Percentiles rank a stretch among this genome's conserved stretches.
Evolutionary conservation across 1,140 invertebrate species (phyloP).

Genomic region (Triops cancriformis): DNA sequence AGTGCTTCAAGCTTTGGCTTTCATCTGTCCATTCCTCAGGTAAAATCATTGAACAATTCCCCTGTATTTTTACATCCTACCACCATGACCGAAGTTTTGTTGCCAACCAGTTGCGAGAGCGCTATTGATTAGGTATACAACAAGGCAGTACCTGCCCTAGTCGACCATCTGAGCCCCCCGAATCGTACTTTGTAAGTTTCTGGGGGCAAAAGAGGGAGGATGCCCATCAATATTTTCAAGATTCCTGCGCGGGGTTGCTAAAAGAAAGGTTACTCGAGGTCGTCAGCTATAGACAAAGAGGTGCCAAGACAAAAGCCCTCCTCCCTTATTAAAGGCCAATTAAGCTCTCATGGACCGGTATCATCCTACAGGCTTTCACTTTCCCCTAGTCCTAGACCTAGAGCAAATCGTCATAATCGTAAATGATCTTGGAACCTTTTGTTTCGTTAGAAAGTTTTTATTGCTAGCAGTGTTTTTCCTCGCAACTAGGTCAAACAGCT

Average conservation of each 20-base stretch:
- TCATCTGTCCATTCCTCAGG: background rate
- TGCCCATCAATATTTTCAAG: background rate
- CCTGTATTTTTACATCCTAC: too few species aligned
- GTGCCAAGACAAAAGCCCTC: background rate
- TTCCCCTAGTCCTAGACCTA: background rate
- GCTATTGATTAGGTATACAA: too few species aligned
- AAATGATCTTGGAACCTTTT: background rate
- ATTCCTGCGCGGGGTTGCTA: background rate
- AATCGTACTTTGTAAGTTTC: background rate
- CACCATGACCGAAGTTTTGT: too few species aligned
- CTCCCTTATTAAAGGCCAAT: background rate
- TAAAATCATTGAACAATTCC: background rate
- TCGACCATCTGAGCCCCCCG: too few species aligned
- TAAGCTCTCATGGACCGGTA: background rate
- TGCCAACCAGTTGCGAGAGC: too few species aligned
- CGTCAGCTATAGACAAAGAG: background rate
- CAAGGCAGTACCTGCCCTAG: too few species aligned
- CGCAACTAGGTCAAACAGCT: conserved; percentile 3
- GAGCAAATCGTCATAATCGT: background rate
- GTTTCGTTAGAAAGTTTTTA: background rate
- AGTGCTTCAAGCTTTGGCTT: background rate
- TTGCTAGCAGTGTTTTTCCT: background rate
- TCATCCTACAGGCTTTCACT: background rate
- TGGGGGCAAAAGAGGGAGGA: background rate
- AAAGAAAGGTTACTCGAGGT: background rate